A percentile compares a stretch with the other conserved stretches of the same genome.
Evolutionary conservation across 1,140 invertebrate species (phyloP).

Genomic region (Orius laevigatus): DNA sequence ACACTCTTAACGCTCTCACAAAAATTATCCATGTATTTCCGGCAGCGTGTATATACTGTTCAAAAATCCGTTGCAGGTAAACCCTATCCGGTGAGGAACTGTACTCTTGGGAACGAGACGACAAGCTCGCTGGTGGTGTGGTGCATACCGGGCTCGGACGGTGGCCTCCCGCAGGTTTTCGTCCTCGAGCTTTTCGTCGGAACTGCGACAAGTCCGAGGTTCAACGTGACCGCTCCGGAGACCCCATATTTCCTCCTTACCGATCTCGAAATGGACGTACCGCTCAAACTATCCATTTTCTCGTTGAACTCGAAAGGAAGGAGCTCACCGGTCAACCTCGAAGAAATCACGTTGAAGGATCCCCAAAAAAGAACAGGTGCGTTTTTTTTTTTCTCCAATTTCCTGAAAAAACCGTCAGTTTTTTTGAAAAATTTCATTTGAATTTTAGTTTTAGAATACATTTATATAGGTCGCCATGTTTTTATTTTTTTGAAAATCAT

Average conservation of each 20-base stretch:
- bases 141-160: slow-evolving; percentile 63
- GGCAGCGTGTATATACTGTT: too few species aligned
- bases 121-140: slow-evolving; percentile 53
- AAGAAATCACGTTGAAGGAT: slow-evolving; percentile 57
- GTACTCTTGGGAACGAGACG: slow-evolving; percentile 54
- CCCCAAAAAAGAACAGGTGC: slow-evolving; percentile 67
- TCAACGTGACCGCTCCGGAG: slow-evolving; percentile 44
- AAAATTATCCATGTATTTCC: too few species aligned
- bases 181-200: slow-evolving; percentile 56
- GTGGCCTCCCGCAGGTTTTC: slow-evolving; percentile 66
- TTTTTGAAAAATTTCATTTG: too few species aligned
- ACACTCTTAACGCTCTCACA: too few species aligned
- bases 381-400: slow-evolving; percentile 19
- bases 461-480: too few species aligned
- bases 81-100: slow-evolving; percentile 57
- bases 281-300: slow-evolving; percentile 53
- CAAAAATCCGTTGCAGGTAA: slow-evolving; percentile 37
- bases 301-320: slow-evolving; percentile 64
- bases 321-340: slow-evolving; percentile 47
- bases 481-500: too few species aligned
- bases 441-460: too few species aligned
- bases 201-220: slow-evolving; percentile 34
- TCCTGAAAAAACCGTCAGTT: too few species aligned
- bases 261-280: slow-evolving; percentile 54
- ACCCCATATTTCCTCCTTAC: slow-evolving; percentile 49